Evolutionary conservation across 2,888 invertebrate species (phyloP), one percentile per base, ranked within the genome.

Genomic region (Agonopterix alstromeriana): DNA sequence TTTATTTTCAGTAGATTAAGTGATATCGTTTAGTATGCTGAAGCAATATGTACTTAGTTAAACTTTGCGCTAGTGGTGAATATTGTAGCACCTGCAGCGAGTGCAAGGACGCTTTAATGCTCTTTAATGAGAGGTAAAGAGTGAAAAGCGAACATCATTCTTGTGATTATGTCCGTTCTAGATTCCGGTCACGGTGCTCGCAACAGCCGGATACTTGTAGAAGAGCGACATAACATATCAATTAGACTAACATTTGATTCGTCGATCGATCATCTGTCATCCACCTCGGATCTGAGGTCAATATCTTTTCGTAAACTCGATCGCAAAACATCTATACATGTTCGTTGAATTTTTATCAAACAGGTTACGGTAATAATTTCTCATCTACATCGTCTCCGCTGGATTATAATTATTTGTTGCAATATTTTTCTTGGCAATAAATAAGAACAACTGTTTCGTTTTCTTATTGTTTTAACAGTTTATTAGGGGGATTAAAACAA

Each of bases 191-290:
- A 65, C 64, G 65, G 61, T 44, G 58, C 55, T 47, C 44, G 47
- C 52, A 53, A 56, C 59, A 54, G 58, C 64, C 65, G 61, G 65
- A 64, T 65, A 67, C 70, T 68, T 65, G 70, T 67, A 60, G 59
- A 67, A 74, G 79, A 80, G 82, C 81, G 80, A 77, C 67, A 67
- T 71, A 72, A 77, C 73, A 66, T 73, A 74, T 78, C 76, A 76
- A 76, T 80, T 78, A 77, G 67, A 63, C 59, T 61, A 65, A 67
- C 57, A 36, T 71, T 72, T 76, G 73, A 76, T 78, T 73, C 70
- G 65, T 68, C 67, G 75, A 85, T 86, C 82, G 70, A 83, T 85
- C 85, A 85, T 81, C 77, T 72, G 77, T 70, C 77, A 73, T 77
- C 83, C 75, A 77, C 73, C 76, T 78, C 70, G 51, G 43, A 66